Conservation (phyloP, 1,140 invertebrate species). For the Drosophila carrolli region DNA sequence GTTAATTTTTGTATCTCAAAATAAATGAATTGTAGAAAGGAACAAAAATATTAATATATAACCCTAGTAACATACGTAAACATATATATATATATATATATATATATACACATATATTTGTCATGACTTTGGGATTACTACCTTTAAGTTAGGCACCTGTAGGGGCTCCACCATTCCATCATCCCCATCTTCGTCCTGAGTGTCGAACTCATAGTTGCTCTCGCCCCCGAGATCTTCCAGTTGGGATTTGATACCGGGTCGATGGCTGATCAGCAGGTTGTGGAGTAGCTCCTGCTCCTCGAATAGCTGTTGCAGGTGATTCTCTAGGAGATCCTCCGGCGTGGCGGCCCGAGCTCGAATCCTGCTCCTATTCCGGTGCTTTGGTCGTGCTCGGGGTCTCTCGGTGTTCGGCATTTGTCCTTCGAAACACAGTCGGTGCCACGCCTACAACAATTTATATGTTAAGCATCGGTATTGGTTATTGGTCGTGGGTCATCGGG, state of each 20-base stretch:
- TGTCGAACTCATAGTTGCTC: conserved; percentile 8
- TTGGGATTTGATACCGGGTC: neutral
- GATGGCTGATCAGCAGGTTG: neutral
- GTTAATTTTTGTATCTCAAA: too few species aligned
- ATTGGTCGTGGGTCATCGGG: conserved; percentile 51
- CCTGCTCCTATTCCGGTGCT: neutral
- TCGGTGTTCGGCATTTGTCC: conserved; percentile 16
- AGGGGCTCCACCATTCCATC: neutral
- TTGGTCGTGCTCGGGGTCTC: neutral
- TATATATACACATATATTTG: too few species aligned
- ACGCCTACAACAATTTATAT: conserved; percentile 48
- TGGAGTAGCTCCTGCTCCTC: conserved; percentile 37
- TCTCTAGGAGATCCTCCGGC: conserved; percentile 23
- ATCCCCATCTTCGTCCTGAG: neutral
- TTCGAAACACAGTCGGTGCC: conserved; percentile 3
- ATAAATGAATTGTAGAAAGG: too few species aligned
- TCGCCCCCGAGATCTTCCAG: conserved; percentile 6
- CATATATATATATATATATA: too few species aligned
- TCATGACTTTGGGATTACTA: neutral
- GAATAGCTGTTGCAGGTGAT: conserved; percentile 35
- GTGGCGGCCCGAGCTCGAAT: conserved; percentile 2
- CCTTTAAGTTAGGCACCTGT: neutral
- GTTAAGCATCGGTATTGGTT: conserved; percentile 23
- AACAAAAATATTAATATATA: too few species aligned
- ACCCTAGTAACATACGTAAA: too few species aligned